Evolutionary conservation across 1,140 invertebrate species (phyloP).

Genomic region (Lasioglossum albipes): DNA sequence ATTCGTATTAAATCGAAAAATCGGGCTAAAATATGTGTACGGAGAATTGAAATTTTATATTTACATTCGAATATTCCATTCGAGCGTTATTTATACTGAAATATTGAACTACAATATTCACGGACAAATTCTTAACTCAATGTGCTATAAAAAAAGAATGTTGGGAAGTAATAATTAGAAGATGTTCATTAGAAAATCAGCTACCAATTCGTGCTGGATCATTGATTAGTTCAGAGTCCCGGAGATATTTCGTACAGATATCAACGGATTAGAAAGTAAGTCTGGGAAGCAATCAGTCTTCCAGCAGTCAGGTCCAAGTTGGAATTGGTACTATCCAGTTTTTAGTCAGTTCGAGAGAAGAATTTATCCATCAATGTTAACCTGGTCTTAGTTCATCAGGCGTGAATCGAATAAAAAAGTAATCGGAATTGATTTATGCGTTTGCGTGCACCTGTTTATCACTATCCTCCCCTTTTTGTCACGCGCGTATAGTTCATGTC

Average conservation of each 20-base stretch:
- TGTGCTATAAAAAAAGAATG: not conserved
- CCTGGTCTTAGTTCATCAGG: not conserved
- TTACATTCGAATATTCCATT: no score
- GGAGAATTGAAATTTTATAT: no score
- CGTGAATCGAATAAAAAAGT: not conserved
- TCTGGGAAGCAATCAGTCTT: slow-evolving; percentile 4
- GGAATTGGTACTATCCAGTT: not conserved
- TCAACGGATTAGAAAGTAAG: not conserved
- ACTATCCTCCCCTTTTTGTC: no score
- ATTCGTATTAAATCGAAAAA: no score
- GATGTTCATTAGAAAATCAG: not conserved
- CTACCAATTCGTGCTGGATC: not conserved
- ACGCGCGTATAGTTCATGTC: no score
- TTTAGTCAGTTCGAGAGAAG: not conserved
- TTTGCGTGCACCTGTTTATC: not conserved
- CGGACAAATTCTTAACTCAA: not conserved
- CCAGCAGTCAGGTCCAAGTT: not conserved
- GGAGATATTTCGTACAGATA: not conserved
- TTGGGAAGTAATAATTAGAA: not conserved
- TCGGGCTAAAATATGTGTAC: no score
- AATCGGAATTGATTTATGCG: not conserved
- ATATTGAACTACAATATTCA: not conserved
- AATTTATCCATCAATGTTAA: not conserved
- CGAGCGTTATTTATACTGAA: no score
- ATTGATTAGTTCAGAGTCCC: not conserved